phyloP scores from a whole-genome alignment of 2,888 invertebrate genomes.

The Apodemia zela region DNA sequence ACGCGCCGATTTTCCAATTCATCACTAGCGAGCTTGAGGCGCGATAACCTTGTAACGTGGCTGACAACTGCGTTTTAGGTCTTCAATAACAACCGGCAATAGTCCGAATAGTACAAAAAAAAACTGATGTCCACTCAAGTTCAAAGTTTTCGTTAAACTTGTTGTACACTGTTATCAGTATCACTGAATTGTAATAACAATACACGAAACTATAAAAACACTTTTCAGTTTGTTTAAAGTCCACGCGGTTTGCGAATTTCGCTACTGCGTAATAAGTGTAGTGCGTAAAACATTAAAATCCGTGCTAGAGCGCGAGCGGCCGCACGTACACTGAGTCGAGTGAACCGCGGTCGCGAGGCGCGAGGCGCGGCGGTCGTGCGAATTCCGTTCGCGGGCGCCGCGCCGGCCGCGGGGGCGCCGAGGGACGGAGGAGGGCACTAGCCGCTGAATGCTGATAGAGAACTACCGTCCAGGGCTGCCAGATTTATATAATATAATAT shows the following conservation, averaged over 20 bases:
- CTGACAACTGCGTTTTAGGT: conserved; percentile 62
- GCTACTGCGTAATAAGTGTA: conserved; percentile 76
- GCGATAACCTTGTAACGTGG: conserved; percentile 80
- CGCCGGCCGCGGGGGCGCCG: conserved; percentile 44
- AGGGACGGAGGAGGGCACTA: conserved; percentile 39
- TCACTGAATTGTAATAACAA: conserved; percentile 46
- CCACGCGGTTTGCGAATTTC: conserved; percentile 69
- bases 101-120: conserved; percentile 38
- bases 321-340: conserved; percentile 70
- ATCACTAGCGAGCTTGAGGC: conserved; percentile 74
- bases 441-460: conserved; percentile 57
- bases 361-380: conserved; percentile 63
- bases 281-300: conserved; percentile 51
- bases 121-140: neutral
- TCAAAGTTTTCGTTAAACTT: conserved; percentile 40
- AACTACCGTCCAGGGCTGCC: conserved; percentile 42
- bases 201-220: conserved; percentile 22
- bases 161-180: conserved; percentile 70
- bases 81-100: conserved; percentile 51
- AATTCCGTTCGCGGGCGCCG: conserved; percentile 54
- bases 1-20: conserved; percentile 81
- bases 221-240: conserved; percentile 38
- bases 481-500: neutral
- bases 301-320: conserved; percentile 67
- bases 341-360: conserved; percentile 67